Base-by-base conservation (phyloP, 2,113 vertebrate species). In the Chroicocephalus ridibundus region DNA sequence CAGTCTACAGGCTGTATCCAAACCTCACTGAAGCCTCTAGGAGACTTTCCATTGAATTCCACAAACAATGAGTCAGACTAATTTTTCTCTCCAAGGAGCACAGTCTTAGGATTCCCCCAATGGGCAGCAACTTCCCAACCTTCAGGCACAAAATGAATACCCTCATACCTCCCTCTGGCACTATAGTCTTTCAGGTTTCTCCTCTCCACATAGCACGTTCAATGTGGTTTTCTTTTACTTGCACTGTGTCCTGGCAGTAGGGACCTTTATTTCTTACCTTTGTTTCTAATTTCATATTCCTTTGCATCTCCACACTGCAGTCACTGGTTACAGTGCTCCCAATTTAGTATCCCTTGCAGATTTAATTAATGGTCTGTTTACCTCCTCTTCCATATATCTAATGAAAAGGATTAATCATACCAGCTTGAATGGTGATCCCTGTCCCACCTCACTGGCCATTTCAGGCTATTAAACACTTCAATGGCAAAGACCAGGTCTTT, bases 321-420 rank as follows among this genome's bases (percentile, higher is more conserved):
- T 72, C 55, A 85, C 36, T 77, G 60, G 42, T 89, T 93, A 94
- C 52, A 86, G 60, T 76, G 81, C 68, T 96, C 78, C 75, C 66
- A 91, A 65, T 93, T 81, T 78, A 90, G 78, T 65, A 79, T 72
- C 47, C 40, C 88, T 91, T 90, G 64, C 42, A 75, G 74, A 93
- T 85, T 96, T 97, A 97, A 97, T 95, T 93, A 97, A 94, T 83
- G 75, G 66, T 91, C 78, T 40, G n/a, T 90, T 97, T 95, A 96
- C 75, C 75, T 94, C 92, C 81, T 95, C 88, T 96, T 94, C 68
- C 9, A 5, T 82, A 58, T 78, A 86, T 86, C 81, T 96, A 94
- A 97, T 88, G 75, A 95, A 94, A 93, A 79, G 49, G 68, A 96
- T 95, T 94, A 92, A 94, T 96, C 94, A 93, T 71, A 93, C 55